Base-by-base conservation (phyloP, 2,113 vertebrate species). In the Gallinago paraguaiae region DNA sequence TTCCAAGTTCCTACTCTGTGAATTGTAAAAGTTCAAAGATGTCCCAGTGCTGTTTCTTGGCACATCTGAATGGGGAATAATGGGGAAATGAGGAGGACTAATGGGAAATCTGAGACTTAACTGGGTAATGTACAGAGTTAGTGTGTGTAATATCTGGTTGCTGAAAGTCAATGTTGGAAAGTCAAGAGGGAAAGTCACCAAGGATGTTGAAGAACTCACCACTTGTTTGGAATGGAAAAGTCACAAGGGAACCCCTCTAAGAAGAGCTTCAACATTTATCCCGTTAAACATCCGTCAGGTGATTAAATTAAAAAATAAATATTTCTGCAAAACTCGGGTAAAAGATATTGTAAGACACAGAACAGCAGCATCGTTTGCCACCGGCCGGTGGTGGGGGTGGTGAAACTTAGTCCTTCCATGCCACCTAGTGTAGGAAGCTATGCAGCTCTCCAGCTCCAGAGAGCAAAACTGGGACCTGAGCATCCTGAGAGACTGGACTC, bases 381-480 rank as follows among this genome's bases (percentile, higher is more conserved):
- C 14, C 3, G 33, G 74, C 31, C 8, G 8, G 83, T 28, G 59
- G 19, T 10, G 80, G 80, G 56, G 77, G 87, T 63, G 90, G 61
- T 0, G 3, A 97, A 97, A 93, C 61, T 93, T 61, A 75, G 95
- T 97, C 95, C 95, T 98, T 94, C 95, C 80, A 93, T 97, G 97
- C 98, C 98, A 97, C 89, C 98, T 98, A 98, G 97, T 95, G 97
- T 97, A 86, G 61, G 78, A 95, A 89, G 37, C 30, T 12, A 11
- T 74, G 90, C 93, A 97, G 77, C 93, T 96, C 64, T 72, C 46
- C 31, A 7, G 46, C 75, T 87, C 57, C 64, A 35, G 72, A 25
- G 10, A 67, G 65, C 86, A 70, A 24, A 59, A 30, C 53, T 11
- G 22, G 25, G 20, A 68, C 83, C 70, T 27, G 19, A 0, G 1